phyloP scores from a whole-genome alignment of 1,140 invertebrate species.

The Drosophila melanogaster region DNA sequence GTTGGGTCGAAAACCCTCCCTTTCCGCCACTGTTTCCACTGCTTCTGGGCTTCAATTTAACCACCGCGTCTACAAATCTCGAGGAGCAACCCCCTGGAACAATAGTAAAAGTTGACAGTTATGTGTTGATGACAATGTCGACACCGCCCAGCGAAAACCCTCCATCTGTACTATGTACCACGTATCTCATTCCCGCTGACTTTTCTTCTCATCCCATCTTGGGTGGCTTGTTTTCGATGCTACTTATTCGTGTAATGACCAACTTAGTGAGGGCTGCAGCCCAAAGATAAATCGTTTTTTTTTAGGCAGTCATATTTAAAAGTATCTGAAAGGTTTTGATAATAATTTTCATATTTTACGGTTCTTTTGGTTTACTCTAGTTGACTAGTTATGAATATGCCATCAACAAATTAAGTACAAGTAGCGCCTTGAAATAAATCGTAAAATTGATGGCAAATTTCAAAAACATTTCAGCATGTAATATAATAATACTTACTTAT shows the following conservation, averaged over 20 bases:
- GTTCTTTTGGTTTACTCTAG: background rate
- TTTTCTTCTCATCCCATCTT: slow-evolving; percentile 24
- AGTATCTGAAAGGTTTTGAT: no score
- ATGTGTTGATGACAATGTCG: slow-evolving; percentile 49
- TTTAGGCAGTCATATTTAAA: no score
- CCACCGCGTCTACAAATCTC: slow-evolving; percentile 1
- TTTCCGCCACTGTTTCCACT: slow-evolving; percentile 9
- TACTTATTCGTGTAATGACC: slow-evolving; percentile 43
- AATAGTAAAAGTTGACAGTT: slow-evolving; percentile 35
- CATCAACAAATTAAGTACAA: no score
- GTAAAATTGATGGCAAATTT: no score
- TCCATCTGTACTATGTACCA: background rate
- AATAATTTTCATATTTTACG: background rate
- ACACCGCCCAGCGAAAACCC: slow-evolving; percentile 19
- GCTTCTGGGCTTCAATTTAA: slow-evolving; percentile 21
- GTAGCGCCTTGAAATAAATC: no score
- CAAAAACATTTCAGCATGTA: no score
- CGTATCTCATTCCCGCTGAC: slow-evolving; percentile 16
- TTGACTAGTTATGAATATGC: no score
- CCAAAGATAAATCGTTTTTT: background rate
- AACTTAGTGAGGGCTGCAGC: background rate
- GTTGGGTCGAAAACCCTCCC: slow-evolving; percentile 34
- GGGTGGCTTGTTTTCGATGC: slow-evolving; percentile 30
- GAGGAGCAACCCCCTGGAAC: slow-evolving; percentile 14
- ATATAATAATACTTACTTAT: background rate